Base-by-base conservation (phyloP, 2,113 vertebrate genomes). In the Propithecus coquereli region DNA sequence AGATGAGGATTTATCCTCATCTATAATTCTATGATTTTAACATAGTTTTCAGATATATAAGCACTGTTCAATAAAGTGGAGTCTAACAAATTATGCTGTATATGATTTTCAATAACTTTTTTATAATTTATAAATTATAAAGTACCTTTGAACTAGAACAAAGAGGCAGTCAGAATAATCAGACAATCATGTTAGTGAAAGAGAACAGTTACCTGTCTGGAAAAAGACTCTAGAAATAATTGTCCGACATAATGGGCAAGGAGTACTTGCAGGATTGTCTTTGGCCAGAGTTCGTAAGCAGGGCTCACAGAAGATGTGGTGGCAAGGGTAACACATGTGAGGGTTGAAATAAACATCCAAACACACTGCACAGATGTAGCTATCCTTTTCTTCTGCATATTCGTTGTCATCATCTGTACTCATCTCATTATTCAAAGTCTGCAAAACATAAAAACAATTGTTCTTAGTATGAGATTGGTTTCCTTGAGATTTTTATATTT, bases 271-370 rank as follows among this genome's bases (percentile, higher is more conserved):
- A n/a, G 98, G 98, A 85, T 98, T 99, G 98, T 99, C 99, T 98
- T 98, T 99, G 97, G 99, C 99, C 86, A 99, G 99, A 1, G 98
- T 99, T 86, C 99, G 99, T 92, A 99, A 98, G 97, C 99, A 99
- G 80, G 99, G 99, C 98, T 99, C 99, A 90, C 99, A 99, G 98
- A 99, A 99, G 97, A 99, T 98, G 95, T 99, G 99, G 16, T 98
- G 99, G 90, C 99, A 99, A 45, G 99, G 99, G 90, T 99, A 99
- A 94, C 99, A 99, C 99, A 99, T 99, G 96, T 99, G 98, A 4
- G 99, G 99, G 96, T 99, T 99, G 98, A 99, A 99, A 98, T 99
- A 99, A 81, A 99, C 97, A 96, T 99, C 99, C 87, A 99, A 98
- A 93, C 99, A 99, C 34, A 99, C 99, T 0, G 99, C 99, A 91